Evolutionary conservation across 92 coral and sea anemone species (phyloP).

Genomic region (Phenganax stokvisi): DNA sequence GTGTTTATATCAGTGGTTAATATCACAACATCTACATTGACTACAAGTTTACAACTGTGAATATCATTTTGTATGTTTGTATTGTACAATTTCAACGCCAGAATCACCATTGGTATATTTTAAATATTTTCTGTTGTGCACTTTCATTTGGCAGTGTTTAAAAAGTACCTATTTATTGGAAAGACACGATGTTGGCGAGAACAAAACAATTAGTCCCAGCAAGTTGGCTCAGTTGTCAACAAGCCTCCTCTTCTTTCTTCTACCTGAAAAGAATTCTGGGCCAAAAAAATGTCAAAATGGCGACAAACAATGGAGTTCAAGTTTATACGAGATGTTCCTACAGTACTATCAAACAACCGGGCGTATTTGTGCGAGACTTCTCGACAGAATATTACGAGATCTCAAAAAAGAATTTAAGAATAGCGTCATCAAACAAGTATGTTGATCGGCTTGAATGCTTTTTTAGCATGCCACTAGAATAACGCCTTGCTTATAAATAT

Average conservation of each 20-base stretch:
- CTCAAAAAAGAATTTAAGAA: constrained; percentile 21
- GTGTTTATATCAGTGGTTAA: neutral
- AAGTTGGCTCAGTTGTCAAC: constrained; percentile 43
- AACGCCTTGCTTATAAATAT: neutral
- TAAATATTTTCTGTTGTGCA: neutral
- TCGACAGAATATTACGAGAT: constrained; percentile 32
- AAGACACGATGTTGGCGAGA: neutral
- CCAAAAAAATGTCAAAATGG: constrained; percentile 36
- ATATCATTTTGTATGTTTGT: neutral
- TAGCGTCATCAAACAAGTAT: constrained; percentile 19
- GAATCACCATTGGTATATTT: neutral
- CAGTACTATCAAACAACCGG: constrained; percentile 31
- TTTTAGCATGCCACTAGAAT: neutral
- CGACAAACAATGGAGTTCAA: neutral
- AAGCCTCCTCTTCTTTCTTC: constrained; percentile 50
- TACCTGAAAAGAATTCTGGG: constrained; percentile 60
- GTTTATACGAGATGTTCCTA: constrained; percentile 7
- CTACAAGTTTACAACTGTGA: neutral
- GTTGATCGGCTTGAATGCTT: neutral
- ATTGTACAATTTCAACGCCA: neutral
- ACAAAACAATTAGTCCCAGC: constrained; percentile 16
- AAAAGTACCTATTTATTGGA: constrained; percentile 36
- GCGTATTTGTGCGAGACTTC: constrained; percentile 33
- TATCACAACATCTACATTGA: neutral
- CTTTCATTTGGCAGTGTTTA: constrained; percentile 39